A percentile compares a stretch with the other conserved stretches of the same genome.
Conservation (phyloP, 2,888 invertebrate species). For the Malthinus seriepunctatus region DNA sequence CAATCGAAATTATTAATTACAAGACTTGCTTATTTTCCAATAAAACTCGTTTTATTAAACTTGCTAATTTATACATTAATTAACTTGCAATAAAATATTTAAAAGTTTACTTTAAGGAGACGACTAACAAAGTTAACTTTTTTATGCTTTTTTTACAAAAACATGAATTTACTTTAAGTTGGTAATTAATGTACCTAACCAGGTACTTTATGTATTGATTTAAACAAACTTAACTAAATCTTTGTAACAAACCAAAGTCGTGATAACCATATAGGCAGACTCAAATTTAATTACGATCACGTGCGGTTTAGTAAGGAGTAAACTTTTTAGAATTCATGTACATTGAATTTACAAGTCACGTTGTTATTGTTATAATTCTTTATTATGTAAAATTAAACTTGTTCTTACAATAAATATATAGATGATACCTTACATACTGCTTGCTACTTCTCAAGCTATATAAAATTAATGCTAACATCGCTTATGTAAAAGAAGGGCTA, state of each 20-base stretch:
- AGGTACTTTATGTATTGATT: conserved; percentile 51
- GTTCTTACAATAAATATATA: conserved; percentile 6
- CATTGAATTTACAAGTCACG: conserved; percentile 28
- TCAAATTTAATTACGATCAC: conserved; percentile 54
- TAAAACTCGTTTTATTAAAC: no score
- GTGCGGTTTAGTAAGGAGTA: conserved; percentile 49
- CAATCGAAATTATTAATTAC: conserved; percentile 19
- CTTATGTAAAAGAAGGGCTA: no score
- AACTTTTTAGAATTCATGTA: conserved; percentile 27
- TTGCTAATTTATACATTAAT: conserved; percentile 39
- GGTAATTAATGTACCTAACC: conserved; percentile 30
- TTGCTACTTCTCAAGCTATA: no score
- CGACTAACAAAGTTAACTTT: background rate
- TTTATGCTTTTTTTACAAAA: background rate
- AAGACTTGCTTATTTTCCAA: background rate
- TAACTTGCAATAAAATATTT: background rate
- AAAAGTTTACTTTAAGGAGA: no score
- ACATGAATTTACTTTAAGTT: conserved; percentile 3
- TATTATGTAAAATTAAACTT: conserved; percentile 8
- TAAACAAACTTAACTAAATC: conserved; percentile 53
- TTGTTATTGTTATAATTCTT: conserved; percentile 29
- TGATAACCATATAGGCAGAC: conserved; percentile 52
- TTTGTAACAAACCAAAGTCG: conserved; percentile 48
- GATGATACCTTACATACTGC: no score
- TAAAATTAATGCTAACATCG: no score